Base-by-base conservation (phyloP, 2,888 invertebrate genomes). In the Macropis europaea region DNA sequence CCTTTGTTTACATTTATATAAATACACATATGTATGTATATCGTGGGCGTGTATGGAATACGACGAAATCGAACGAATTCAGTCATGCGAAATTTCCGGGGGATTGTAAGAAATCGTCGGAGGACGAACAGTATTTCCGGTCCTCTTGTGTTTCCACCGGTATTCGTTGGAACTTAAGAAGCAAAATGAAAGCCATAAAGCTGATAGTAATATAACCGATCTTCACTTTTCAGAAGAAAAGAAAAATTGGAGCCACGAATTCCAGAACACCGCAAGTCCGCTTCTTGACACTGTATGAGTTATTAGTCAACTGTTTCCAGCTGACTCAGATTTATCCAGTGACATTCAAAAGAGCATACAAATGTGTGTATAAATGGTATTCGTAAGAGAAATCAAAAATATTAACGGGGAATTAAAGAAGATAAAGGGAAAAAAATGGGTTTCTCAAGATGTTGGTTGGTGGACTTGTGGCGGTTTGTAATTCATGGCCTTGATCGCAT, bases 1-100 rank as follows among this genome's bases (percentile, higher is more conserved):
- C 62, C 26, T 72, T 72, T 72, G 71, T 71, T 71, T 72, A 74
- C 60, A 74, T 76, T 73, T 62, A 68, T 75, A 74, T 62, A 61
- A 57, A 64, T 53, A 59, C 60, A 48, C 50, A 54, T 48, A 54
- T 48, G 34, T 53, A 63, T 30, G 36, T 52, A 69, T 71, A 71
- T 54, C 24, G 38, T 40, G 56, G 43, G 32, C 15, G 34, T 70
- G 30, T 9, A 34, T 24, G 63, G 24, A 24, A 36, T 15, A 26
- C 45, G 47, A 50, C 28, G 52, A 52, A 38, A 66, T 30, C 48
- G 57, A 52, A 19, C 24, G 45, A 52, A 43, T 28, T 59, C 40
- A 22, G 26, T 17, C 17, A 17, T 5, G 9, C 30, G 24, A 32
- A 24, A 47, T 47, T 32, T 28, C 2, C 38, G 22, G 24, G 47